phyloP scores from a whole-genome alignment of 1,140 invertebrate genomes.

The Drosophila seguyi region DNA sequence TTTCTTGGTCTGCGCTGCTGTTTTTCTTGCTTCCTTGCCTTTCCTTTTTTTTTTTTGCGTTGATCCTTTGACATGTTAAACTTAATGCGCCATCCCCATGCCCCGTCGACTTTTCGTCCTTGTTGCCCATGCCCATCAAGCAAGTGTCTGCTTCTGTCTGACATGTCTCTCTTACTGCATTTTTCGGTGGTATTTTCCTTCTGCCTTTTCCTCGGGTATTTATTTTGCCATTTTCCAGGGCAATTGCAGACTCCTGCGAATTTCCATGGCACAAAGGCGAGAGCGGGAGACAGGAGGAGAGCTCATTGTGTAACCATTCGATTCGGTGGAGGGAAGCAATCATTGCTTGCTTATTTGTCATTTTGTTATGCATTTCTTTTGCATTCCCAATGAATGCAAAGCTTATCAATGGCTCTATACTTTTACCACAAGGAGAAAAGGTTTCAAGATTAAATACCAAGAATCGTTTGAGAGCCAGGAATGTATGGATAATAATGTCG shows the following conservation, averaged over 20 bases:
- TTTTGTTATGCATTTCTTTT: slow-evolving; percentile 28
- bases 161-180: slow-evolving; percentile 62
- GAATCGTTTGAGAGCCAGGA: not conserved
- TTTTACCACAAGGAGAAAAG: not conserved
- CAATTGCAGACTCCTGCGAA: slow-evolving; percentile 58
- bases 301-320: slow-evolving; percentile 52
- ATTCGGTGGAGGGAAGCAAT: slow-evolving; percentile 47
- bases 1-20: slow-evolving; percentile 19
- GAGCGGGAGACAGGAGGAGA: slow-evolving; percentile 1
- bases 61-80: slow-evolving; percentile 82
- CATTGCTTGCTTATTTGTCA: slow-evolving; percentile 56
- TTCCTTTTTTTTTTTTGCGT: slow-evolving; percentile 28
- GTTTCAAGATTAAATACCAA: not conserved
- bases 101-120: slow-evolving; percentile 5
- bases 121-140: slow-evolving; percentile 10
- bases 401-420: slow-evolving; percentile 9
- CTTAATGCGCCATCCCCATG: slow-evolving; percentile 66
- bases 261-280: slow-evolving; percentile 37
- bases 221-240: slow-evolving; percentile 62
- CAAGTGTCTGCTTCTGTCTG: slow-evolving; percentile 51
- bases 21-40: slow-evolving; percentile 28
- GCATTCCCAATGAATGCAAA: slow-evolving; percentile 32
- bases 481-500: not conserved
- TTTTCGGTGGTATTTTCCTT: slow-evolving; percentile 47
- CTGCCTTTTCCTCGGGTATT: slow-evolving; percentile 31